These are phyloP conservation scores for Callithrix jacchus DNA, from an alignment of 2,113 vertebrate genomes.

Conservation along the genomic window DNA sequence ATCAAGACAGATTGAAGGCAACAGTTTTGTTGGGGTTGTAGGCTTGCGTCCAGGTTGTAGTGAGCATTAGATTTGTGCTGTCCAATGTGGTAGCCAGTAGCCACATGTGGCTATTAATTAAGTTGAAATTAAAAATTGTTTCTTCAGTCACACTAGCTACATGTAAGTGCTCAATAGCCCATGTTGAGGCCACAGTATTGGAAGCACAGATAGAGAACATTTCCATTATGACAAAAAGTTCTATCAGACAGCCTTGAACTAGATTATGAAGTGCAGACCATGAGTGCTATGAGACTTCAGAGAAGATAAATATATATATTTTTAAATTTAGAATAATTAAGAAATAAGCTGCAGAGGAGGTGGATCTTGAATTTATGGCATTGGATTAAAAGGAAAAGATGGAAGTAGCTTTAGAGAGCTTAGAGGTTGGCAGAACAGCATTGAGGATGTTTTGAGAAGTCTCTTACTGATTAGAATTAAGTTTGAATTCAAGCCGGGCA, in stretches of 20 bases:
- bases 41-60: background rate
- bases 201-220: background rate
- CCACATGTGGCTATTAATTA: background rate
- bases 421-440: background rate
- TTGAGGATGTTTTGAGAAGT: background rate
- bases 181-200: background rate
- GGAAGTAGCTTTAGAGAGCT: background rate
- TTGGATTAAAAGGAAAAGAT: background rate
- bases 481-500: background rate
- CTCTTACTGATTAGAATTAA: background rate
- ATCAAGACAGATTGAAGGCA: background rate
- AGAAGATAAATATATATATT: background rate
- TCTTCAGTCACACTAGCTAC: background rate
- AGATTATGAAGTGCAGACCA: background rate
- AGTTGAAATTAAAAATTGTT: conserved; percentile 16
- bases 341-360: background rate
- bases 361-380: background rate
- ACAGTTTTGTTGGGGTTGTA: background rate
- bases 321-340: background rate
- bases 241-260: background rate
- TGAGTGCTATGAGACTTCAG: background rate
- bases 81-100: background rate
- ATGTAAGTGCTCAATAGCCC: background rate
- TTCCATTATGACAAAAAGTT: conserved; percentile 12
- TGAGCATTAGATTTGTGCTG: background rate